Evolutionary conservation across 2,888 invertebrate species (phyloP), one percentile per base, ranked within the genome.

Genomic region (Augiades crinisus): DNA sequence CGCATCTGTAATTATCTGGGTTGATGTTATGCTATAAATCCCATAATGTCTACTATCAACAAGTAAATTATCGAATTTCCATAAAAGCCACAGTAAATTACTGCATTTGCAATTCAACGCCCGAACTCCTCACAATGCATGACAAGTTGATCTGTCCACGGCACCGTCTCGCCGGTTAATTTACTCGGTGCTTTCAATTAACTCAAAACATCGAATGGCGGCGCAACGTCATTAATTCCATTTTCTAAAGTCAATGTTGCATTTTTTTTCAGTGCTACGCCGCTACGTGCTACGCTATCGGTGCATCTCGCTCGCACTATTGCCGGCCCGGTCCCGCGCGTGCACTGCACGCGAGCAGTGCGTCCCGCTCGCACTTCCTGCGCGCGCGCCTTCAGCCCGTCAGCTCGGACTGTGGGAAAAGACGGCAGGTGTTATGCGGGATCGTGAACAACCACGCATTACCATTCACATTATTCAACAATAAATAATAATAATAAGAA

Each of bases 391-490:
- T 74, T 64, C 65, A 70, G 72, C 70, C 61, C 64, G 70, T 68
- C 68, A 72, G 77, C 78, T 69, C 24, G 76, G 86, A 90, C 81
- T 90, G 91, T 91, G 91, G 91, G 91, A 91, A 91, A 90, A 88
- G 78, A 84, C 85, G 90, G 91, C 91, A 91, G 91, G 91, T 91
- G 91, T 82, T 89, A 85, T 85, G 90, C 88, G 87, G 82, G 87
- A 89, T 90, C 90, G 90, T 88, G 90, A 89, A 88, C 88, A 86
- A 84, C 87, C 86, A 88, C 80, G 88, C 87, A 89, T 88, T 89
- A 89, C 88, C 87, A 89, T 89, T 88, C 88, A 88, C 83, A 86
- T 88, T 89, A 89, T 89, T 86, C 88, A 86, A 88, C 89, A 81
- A 89, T 88, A 88, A 88, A 88, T 88, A 88, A 89, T 86, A 86